Evolutionary conservation across 2,888 invertebrate species (phyloP), one percentile per base, ranked within the genome.

Genomic region (Bellardia pandia): DNA sequence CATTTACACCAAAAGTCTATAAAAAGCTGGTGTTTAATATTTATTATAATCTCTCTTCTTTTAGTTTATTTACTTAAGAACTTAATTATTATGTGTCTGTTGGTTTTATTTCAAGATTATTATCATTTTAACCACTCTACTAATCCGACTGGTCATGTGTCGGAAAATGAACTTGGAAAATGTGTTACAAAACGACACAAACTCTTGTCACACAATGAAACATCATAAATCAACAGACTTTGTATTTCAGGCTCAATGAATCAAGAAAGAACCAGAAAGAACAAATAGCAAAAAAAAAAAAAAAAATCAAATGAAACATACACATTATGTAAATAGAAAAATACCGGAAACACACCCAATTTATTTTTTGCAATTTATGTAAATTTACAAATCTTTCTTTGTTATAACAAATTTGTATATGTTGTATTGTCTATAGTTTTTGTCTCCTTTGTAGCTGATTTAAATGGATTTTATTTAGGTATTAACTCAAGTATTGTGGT

Each of bases 101-200:
- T 45, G 13, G 45, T 60, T 58, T 37, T 51, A 42, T 5, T 7
- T 30, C 0, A 11, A 68, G 56, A 68, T 68, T 56, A 9, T 53
- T 66, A 66, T 66, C 66, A 40, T 51, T 53, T 64, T 11, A 56
- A 68, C 30, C 42, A 68, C 9, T n/a, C 7, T 13, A 62, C 40
- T 9, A 30, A 71, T 33, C 14, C 33, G n/a, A 14, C 40, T 66
- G 23, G 64, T 30, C 75, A 74, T 13, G 53, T 37, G 51, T 30
- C 48, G 13, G 56, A 13, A 16, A 23, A 53, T 45, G 33, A 66
- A 74, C 81, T 66, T 56, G 30, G 13, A 58, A 74, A 80, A 45
- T 80, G 72, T 80, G 72, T 72, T 66, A 45, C 72, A 60, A 74
- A 74, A 8, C 48, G 48, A 69, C 69, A 69, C 2, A 51, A 33